Percentiles rank a stretch among this genome's conserved stretches.
These are phyloP conservation scores for Calliphora vomitoria DNA, from an alignment of 2,888 invertebrate species.

Conservation along the genomic window DNA sequence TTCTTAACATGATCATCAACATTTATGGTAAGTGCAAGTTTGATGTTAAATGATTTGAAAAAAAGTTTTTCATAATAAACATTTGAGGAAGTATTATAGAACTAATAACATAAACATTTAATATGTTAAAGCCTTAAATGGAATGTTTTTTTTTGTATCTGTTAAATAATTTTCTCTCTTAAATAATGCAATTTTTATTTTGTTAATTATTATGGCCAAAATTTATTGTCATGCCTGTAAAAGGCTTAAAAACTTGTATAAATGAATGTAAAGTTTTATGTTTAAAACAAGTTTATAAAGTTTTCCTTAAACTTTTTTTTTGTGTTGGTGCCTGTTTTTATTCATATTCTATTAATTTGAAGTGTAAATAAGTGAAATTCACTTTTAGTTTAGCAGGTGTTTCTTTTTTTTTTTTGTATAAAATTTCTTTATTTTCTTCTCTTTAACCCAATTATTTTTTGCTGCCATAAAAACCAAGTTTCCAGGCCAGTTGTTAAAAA, in stretches of 20 bases:
- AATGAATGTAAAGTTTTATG: not conserved
- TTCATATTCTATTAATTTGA: conserved; percentile 29
- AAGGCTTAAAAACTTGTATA: conserved; percentile 9
- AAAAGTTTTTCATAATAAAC: conserved; percentile 19
- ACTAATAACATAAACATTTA: conserved; percentile 1
- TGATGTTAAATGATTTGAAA: conserved; percentile 12
- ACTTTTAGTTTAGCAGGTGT: conserved; percentile 63
- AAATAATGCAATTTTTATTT: conserved; percentile 26
- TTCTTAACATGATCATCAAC: conserved; percentile 7
- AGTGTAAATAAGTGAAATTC: conserved; percentile 54
- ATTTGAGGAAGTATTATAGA: conserved; percentile 60
- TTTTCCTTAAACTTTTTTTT: not conserved
- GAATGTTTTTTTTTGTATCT: conserved; percentile 4
- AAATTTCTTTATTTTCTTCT: conserved; percentile 48
- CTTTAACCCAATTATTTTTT: conserved; percentile 58
- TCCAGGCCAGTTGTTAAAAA: conserved; percentile 13
- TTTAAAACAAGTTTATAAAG: conserved; percentile 26
- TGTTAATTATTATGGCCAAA: conserved; percentile 20
- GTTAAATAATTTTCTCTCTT: not conserved
- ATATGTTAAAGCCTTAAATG: conserved; percentile 34
- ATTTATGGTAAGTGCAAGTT: conserved; percentile 58
- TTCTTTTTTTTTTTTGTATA: conserved; percentile 6
- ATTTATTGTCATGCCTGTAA: conserved; percentile 28
- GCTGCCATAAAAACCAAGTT: conserved; percentile 21
- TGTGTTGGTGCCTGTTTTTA: not conserved